Evolutionary conservation across 1,140 invertebrate species (phyloP), one percentile per base, ranked within the genome.

Genomic region (Mizuhopecten yessoensis): DNA sequence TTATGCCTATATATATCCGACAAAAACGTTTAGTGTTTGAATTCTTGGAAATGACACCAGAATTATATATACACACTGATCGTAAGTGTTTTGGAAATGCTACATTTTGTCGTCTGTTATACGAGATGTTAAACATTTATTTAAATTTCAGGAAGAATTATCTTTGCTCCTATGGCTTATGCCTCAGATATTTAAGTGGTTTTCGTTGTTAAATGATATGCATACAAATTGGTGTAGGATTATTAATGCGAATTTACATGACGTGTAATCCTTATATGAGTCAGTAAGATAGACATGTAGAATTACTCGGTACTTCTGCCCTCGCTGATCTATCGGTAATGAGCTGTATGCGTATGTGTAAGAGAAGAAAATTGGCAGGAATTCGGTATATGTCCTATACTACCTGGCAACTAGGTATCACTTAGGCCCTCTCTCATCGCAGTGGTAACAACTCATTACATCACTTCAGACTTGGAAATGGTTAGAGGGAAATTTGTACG

Each of bases 281-380:
- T 75, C 57, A 75, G 57, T 75, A 75, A 75, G 23, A 75, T 75
- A 29, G n/a, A 1, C 29, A 75, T 75, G 9, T 75, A 75, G n/a
- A 29, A 75, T 29, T 75, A 75, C 57, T 75, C 57, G 11, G n/a
- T 75, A 9, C 57, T 5, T 29, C 23, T 75, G 57, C 0, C n/a
- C 57, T 13, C 57, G 1, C 23, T 29, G 57, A 75, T 75, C n/a
- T 75, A 29, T 75, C 57, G 23, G 57, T 75, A 75, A 75, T 29
- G 57, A 75, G 57, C 23, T n/a, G 23, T 13, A 2, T n/a, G 57
- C 29, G 5, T 75, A 75, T 29, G 9, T 75, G 57, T 75, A 29
- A 75, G 57, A 29, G 57, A n/a, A 75, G 57, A 75, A 75, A n/a
- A 75, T 75, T 75, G 57, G 57, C 57, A 75, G 57, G 57, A 75